Percentiles rank a stretch among this genome's conserved stretches.
phyloP scores from a whole-genome alignment of 2,888 invertebrate genomes.

The Aromia moschata region DNA sequence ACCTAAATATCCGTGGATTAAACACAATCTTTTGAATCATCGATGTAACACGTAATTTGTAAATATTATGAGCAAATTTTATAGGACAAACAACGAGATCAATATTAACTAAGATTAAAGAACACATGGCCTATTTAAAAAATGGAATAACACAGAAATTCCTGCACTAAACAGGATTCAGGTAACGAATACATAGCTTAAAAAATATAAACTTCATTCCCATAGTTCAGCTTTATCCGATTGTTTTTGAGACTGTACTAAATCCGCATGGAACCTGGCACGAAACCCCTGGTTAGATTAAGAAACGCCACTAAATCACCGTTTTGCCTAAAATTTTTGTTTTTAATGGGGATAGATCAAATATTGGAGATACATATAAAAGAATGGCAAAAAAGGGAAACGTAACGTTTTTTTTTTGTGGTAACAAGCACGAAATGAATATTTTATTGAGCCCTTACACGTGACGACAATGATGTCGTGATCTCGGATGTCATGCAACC shows the following conservation, averaged over 20 bases:
- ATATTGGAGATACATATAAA: constrained; percentile 1
- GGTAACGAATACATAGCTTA: too few species aligned
- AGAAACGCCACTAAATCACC: not conserved
- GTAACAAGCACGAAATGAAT: constrained; percentile 2
- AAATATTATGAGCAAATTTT: too few species aligned
- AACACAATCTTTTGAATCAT: too few species aligned
- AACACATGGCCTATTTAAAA: not conserved
- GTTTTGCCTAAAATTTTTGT: not conserved
- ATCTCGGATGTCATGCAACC: not conserved
- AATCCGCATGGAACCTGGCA: too few species aligned
- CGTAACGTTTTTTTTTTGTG: not conserved
- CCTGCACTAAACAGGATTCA: too few species aligned
- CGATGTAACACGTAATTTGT: too few species aligned
- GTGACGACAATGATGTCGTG: not conserved
- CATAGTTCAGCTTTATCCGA: too few species aligned
- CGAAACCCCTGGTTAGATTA: not conserved
- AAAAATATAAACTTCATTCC: too few species aligned
- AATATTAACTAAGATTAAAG: not conserved
- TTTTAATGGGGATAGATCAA: constrained; percentile 1
- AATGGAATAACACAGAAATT: not conserved
- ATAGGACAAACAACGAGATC: not conserved
- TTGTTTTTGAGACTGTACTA: too few species aligned
- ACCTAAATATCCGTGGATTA: too few species aligned
- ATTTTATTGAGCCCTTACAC: not conserved
- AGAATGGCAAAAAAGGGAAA: not conserved